phyloP scores from a whole-genome alignment of 2,113 vertebrate genomes.

The Mohoua ochrocephala region DNA sequence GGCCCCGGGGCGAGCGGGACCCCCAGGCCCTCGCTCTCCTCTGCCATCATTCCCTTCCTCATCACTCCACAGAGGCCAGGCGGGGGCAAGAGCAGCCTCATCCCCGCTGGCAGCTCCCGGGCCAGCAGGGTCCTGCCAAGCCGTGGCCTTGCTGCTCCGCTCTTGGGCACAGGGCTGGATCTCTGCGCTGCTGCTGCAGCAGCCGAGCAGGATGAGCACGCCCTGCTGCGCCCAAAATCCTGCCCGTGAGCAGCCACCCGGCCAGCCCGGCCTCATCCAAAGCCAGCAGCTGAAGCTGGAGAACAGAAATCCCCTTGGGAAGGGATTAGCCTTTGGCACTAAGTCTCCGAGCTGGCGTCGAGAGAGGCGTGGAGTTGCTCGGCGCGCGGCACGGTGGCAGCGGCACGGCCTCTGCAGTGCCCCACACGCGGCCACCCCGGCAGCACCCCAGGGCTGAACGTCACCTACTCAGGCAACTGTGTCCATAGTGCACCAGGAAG shows the following conservation, averaged over 20 bases:
- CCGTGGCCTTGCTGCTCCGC: neutral
- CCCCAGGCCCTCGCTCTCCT: neutral
- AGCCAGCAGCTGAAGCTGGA: neutral
- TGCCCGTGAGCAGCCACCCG: neutral
- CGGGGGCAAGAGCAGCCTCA: neutral
- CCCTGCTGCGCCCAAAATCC: neutral
- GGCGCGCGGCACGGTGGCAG: fast-evolving
- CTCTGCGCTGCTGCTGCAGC: fast-evolving
- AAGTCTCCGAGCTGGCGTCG: fast-evolving
- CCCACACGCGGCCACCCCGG: neutral
- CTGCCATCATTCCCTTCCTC: neutral
- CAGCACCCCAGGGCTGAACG: neutral
- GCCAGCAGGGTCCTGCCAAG: neutral
- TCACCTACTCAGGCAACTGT: conserved; percentile 92
- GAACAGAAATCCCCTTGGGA: neutral
- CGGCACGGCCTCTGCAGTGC: neutral
- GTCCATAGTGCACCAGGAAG: conserved; percentile 98
- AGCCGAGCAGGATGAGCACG: neutral
- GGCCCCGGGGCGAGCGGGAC: fast-evolving
- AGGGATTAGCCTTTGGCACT: neutral
- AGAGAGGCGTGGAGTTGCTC: fast-evolving
- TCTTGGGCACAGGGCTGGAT: neutral
- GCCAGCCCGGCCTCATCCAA: neutral
- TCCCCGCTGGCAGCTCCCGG: neutral
- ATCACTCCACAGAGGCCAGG: neutral